Conservation (phyloP, 2,888 invertebrate species). For the Nephrotoma appendiculata region DNA sequence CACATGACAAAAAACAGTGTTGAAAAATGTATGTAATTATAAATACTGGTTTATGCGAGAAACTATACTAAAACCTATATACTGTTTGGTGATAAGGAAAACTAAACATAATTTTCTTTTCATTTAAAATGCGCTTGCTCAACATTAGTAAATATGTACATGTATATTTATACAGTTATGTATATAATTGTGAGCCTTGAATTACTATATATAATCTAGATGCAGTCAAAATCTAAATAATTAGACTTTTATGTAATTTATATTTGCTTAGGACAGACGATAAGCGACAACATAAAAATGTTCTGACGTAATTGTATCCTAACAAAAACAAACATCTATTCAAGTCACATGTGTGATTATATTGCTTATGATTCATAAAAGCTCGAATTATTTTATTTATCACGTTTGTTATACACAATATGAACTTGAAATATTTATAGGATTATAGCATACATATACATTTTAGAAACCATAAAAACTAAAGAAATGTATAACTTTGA, state of each 20-base stretch:
- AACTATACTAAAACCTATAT: neutral
- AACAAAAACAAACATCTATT: neutral
- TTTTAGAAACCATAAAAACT: neutral
- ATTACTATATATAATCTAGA: neutral
- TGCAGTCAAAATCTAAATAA: neutral
- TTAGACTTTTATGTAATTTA: neutral
- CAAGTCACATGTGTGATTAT: neutral
- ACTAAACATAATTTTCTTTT: neutral
- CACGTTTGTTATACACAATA: neutral
- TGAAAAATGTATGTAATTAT: neutral
- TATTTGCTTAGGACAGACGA: neutral
- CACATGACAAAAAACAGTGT: neutral
- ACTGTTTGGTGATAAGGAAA: neutral
- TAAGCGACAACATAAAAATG: neutral
- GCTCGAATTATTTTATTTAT: neutral
- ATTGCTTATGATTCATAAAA: neutral
- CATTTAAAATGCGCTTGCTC: neutral
- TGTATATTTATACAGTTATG: neutral
- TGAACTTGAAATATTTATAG: neutral
- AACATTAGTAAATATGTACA: neutral
- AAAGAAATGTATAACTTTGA: neutral
- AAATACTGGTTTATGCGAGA: neutral
- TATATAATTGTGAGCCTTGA: neutral
- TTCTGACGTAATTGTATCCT: neutral
- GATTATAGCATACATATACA: neutral